Evolutionary conservation across 2,797 vertebrate genomes (phyloP).

Genomic region (Chrysolophus pictus): DNA sequence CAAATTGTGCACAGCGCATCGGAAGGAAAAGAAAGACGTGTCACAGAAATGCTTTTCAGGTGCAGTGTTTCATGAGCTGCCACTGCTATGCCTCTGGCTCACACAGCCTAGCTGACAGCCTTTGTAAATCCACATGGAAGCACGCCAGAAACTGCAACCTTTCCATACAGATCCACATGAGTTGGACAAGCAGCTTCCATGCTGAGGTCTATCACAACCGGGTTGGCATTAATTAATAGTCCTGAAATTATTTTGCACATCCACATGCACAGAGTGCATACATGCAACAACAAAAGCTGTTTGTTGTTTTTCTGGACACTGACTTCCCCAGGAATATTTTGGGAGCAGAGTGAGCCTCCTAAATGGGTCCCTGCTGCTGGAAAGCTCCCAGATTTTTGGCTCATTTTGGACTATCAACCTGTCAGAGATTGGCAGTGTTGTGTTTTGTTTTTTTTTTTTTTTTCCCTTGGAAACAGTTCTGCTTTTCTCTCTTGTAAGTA

Average conservation of each 20-base stretch:
- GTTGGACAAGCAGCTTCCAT: constrained; percentile 41
- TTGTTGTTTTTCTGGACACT: constrained; percentile 16
- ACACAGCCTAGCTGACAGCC: constrained; percentile 4
- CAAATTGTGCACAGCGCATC: not conserved
- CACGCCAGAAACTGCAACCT: not conserved
- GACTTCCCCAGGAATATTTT: not conserved
- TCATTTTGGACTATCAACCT: constrained; percentile 9
- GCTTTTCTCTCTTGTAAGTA: not conserved
- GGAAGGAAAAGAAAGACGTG: constrained; percentile 4
- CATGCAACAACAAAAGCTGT: not conserved
- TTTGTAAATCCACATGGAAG: not conserved
- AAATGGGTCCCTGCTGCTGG: not conserved
- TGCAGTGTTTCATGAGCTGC: constrained; percentile 14
- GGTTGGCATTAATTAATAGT: constrained; percentile 36
- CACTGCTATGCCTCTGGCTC: constrained; percentile 25
- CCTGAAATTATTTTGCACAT: not conserved
- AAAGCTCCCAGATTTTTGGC: not conserved
- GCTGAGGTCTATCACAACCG: constrained; percentile 51
- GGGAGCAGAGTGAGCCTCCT: not conserved
- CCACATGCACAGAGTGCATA: not conserved
- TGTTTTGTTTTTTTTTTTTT: not conserved
- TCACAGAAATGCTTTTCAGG: constrained; percentile 29
- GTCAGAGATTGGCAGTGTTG: not conserved
- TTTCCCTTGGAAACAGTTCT: not conserved
- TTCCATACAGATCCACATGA: not conserved